Conservation (phyloP, 2,797 vertebrate genomes). For the Amphiprion clarkii region DNA sequence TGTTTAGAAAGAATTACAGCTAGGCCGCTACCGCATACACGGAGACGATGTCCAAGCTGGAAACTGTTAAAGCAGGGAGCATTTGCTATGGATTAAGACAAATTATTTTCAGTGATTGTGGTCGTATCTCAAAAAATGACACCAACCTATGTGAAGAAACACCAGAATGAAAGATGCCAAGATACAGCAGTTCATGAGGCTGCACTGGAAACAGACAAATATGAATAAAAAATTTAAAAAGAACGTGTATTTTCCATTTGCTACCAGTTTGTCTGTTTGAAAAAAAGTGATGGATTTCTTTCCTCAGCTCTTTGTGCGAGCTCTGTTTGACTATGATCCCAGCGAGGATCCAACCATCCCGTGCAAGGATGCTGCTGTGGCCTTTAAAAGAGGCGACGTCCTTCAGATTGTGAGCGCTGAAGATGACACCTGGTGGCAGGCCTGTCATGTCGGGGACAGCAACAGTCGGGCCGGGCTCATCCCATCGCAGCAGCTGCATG, state of each 20-base stretch:
- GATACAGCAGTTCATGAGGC: constrained; percentile 24
- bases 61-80: constrained; percentile 51
- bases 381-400: constrained; percentile 91
- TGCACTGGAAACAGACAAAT: constrained; percentile 15
- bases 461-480: constrained; percentile 89
- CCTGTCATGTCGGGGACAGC: constrained; percentile 85
- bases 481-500: constrained; percentile 94
- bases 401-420: constrained; percentile 93
- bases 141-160: constrained; percentile 36
- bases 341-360: constrained; percentile 91
- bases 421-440: constrained; percentile 97
- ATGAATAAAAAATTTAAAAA: neutral
- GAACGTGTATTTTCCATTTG: constrained; percentile 17
- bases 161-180: constrained; percentile 43
- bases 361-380: constrained; percentile 92
- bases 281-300: constrained; percentile 16
- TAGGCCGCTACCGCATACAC: constrained; percentile 16
- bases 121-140: constrained; percentile 68
- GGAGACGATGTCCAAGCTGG: constrained; percentile 48
- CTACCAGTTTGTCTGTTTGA: constrained; percentile 13
- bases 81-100: constrained; percentile 66
- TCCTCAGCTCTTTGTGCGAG: constrained; percentile 91
- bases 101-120: constrained; percentile 65
- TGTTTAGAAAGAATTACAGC: constrained; percentile 22
- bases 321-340: constrained; percentile 93